Evolutionary conservation across 2,888 invertebrate genomes (phyloP), one percentile per base, ranked within the genome.

Genomic region (Steromphala cineraria): DNA sequence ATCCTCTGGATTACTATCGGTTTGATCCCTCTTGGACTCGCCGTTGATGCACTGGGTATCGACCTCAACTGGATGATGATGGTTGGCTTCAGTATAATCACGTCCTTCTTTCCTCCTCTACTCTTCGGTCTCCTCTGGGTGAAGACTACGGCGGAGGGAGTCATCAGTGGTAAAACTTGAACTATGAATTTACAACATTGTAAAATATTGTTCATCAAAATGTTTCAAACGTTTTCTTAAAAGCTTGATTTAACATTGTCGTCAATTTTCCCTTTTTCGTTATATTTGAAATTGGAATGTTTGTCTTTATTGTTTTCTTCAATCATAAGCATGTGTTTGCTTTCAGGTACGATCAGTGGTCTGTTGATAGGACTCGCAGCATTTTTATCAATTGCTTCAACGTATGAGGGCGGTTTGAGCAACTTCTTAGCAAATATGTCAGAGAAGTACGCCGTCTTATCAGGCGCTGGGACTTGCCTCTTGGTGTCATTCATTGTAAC

Each of bases 31-130:
- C 85, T 91, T 21, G 90, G 90, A 17, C 85, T 92, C 31, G 77
- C 85, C 10, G 82, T 89, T 13, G 81, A 85, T 8, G 87, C 86
- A 52, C 82, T 88, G 0, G 87, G 87, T 17, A 85, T 90, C 67
- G 90, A 91, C 83, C 85, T 92, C 62, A 90, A 89, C 81, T 92
- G 91, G 90, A 85, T 89, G 8, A 87, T 90, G 62, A 56, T 84
- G 80, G 76, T 80, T 2, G 91, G 91, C 3, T 90, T 90, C 75
- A 88, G 91, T 36, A 78, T 91, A 17, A 91, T 91, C 31, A 87
- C 90, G 0, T 90, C 90, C 3, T 87, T 88, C 62, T 90, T 90
- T 74, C 89, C 92, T 2, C 89, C 90, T 0, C 86, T 90, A 8
- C 85, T 90, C 8, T 81, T 92, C 71, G 82, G 89, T 36, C 88